phyloP scores from a whole-genome alignment of 92 coral and sea anemone genomes.

The Heliopora coerulea region DNA sequence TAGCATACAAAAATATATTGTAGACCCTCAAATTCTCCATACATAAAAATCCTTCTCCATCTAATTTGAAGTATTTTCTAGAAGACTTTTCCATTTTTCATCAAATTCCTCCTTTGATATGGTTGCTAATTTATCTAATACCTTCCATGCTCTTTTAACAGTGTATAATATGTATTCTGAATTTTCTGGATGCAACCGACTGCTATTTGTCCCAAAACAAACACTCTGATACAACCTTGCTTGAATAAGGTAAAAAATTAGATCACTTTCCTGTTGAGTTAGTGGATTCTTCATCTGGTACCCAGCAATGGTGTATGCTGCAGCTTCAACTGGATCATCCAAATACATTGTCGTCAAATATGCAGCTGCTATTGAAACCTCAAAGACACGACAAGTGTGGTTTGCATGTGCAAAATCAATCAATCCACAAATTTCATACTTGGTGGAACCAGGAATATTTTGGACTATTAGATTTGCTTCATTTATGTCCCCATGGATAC shows the following conservation, averaged over 20 bases:
- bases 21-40: too few species aligned
- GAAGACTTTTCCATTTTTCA: conserved; percentile 7
- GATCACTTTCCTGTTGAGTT: conserved; percentile 47
- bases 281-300: conserved; percentile 60
- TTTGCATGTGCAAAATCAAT: conserved; percentile 65
- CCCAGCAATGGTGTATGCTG: conserved; percentile 63
- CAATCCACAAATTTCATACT: conserved; percentile 41
- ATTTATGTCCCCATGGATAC: conserved; percentile 70
- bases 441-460: conserved; percentile 13
- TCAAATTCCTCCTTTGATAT: not conserved
- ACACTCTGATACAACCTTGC: conserved; percentile 63
- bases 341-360: conserved; percentile 41
- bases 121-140: conserved; percentile 22
- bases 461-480: conserved; percentile 50
- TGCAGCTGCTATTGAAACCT: conserved; percentile 54
- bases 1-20: too few species aligned
- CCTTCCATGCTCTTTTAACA: conserved; percentile 51
- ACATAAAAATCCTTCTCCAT: too few species aligned
- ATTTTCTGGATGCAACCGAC: conserved; percentile 33
- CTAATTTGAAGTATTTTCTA: too few species aligned
- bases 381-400: conserved; percentile 60
- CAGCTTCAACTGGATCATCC: conserved; percentile 46
- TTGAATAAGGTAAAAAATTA: conserved; percentile 45
- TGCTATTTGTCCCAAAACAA: conserved; percentile 42
- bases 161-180: conserved; percentile 6